A percentile compares a stretch with the other conserved stretches of the same genome.
phyloP scores from a whole-genome alignment of 2,888 invertebrate species.

The Platerodrilus igneus region DNA sequence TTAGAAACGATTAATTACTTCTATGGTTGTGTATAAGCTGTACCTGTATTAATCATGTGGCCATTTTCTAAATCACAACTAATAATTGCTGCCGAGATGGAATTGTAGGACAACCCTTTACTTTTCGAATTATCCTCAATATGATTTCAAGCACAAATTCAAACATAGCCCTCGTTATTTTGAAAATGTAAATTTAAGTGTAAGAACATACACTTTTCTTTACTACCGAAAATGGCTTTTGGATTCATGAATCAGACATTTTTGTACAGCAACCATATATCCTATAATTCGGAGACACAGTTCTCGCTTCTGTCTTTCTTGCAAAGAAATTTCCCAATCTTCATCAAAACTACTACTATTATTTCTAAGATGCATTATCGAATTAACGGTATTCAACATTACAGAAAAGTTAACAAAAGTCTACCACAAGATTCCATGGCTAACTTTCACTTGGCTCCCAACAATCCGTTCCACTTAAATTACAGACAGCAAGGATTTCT shows the following conservation, averaged over 20 bases:
- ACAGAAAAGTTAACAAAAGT: no score
- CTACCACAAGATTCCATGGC: no score
- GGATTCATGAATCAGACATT: constrained; percentile 10
- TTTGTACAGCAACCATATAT: not conserved
- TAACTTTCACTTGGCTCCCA: no score
- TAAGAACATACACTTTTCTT: not conserved
- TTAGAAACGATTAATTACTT: no score
- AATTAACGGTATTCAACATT: no score
- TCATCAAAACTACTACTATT: constrained; percentile 1
- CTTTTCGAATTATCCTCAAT: not conserved
- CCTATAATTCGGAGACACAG: not conserved
- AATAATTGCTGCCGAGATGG: constrained; percentile 15
- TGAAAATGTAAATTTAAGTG: not conserved
- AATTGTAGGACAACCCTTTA: constrained; percentile 15
- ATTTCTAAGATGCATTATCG: no score
- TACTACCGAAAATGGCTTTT: constrained; percentile 16
- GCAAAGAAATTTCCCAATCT: constrained; percentile 1
- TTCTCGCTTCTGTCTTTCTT: not conserved
- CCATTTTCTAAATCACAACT: constrained; percentile 23
- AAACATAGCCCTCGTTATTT: constrained; percentile 3
- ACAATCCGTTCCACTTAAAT: no score
- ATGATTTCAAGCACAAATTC: constrained; percentile 1
- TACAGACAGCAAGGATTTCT: no score
- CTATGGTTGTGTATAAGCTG: no score
- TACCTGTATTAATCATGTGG: constrained; percentile 26